Conservation (phyloP, 2,797 vertebrate genomes). For the Pristis pectinata region DNA sequence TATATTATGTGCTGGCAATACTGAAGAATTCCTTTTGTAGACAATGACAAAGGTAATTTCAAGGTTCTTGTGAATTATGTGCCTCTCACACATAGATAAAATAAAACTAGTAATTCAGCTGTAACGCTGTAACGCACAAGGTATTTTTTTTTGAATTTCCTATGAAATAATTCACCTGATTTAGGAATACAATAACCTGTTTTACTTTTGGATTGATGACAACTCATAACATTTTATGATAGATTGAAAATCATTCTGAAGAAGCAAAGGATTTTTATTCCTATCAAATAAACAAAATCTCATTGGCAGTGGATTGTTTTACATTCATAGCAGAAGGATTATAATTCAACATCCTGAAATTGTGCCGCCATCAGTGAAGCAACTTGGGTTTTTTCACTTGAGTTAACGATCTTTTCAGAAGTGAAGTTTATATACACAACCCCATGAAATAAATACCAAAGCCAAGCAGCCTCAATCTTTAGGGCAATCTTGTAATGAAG, state of each 20-base stretch:
- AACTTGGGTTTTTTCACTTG: background rate
- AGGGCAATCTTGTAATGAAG: background rate
- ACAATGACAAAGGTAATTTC: background rate
- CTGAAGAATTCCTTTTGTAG: background rate
- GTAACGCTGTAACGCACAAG: background rate
- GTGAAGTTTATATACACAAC: background rate
- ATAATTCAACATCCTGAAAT: background rate
- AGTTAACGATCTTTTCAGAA: background rate
- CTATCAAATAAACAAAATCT: background rate
- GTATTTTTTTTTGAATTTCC: background rate
- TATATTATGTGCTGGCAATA: background rate
- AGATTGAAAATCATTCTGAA: conserved; percentile 1
- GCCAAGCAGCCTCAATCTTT: background rate
- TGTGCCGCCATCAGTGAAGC: background rate
- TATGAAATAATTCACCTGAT: background rate
- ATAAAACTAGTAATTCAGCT: background rate
- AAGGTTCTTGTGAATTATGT: background rate
- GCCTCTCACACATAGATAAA: background rate
- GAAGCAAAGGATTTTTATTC: background rate
- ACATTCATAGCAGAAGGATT: background rate
- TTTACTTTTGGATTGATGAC: background rate
- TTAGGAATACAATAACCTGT: background rate
- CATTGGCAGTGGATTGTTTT: background rate
- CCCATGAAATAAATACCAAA: background rate
- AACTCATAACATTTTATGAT: background rate